Evolutionary conservation across 2,888 invertebrate genomes (phyloP).

Genomic region (Danaus chrysippus): DNA sequence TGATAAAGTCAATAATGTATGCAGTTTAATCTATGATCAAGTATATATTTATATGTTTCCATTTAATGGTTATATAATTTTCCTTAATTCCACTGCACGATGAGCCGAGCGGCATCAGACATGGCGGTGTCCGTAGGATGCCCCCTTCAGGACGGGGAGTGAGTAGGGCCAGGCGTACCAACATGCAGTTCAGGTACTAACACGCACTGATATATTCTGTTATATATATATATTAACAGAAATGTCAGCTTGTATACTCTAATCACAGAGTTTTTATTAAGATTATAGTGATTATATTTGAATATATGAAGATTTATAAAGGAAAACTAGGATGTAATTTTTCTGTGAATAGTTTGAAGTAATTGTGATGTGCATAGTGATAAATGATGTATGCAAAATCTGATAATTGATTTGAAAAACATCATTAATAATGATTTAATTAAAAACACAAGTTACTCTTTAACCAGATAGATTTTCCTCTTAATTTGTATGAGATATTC

Average conservation of each 20-base stretch:
- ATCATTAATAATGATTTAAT: too few species aligned
- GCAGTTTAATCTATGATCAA: not conserved
- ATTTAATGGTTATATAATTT: conserved; percentile 27
- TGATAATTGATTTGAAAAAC: too few species aligned
- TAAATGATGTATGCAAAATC: too few species aligned
- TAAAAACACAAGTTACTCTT: too few species aligned
- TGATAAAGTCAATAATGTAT: too few species aligned
- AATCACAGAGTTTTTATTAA: not conserved
- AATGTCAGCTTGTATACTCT: not conserved
- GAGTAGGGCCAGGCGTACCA: conserved; percentile 90
- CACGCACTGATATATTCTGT: conserved; percentile 9
- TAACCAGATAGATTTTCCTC: too few species aligned
- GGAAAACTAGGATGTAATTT: too few species aligned
- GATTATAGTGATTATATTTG: not conserved
- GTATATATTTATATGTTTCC: not conserved
- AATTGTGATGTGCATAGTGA: too few species aligned
- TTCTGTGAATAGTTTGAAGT: too few species aligned
- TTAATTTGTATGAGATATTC: too few species aligned
- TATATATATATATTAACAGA: not conserved
- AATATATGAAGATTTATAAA: not conserved
- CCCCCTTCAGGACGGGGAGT: conserved; percentile 88
- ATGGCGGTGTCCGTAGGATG: conserved; percentile 87
- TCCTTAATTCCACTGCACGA: conserved; percentile 83
- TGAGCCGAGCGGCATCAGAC: conserved; percentile 90
- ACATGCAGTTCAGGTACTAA: conserved; percentile 93